Conservation (phyloP, 2,888 invertebrate genomes). For the Crossocerus cetratus region DNA sequence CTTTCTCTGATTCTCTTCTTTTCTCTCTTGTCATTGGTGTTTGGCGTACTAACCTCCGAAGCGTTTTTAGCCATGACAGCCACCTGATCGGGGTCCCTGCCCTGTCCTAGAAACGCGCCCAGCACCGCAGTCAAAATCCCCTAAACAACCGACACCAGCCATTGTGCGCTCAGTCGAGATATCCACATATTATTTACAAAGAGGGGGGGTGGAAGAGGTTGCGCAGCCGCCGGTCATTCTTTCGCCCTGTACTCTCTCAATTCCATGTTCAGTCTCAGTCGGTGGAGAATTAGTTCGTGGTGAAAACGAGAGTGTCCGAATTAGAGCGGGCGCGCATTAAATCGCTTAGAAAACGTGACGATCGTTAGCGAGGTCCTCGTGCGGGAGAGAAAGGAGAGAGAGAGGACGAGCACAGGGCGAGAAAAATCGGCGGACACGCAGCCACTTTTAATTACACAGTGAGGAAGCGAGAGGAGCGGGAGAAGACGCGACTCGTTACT, state of each 20-base stretch:
- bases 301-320: background rate
- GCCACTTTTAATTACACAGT: slow-evolving; percentile 28
- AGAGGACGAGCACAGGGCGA: background rate
- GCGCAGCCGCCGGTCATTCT: no score
- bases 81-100: slow-evolving; percentile 94
- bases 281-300: background rate
- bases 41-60: slow-evolving; percentile 89
- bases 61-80: slow-evolving; percentile 96
- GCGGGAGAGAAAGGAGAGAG: slow-evolving; percentile 18
- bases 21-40: slow-evolving; percentile 17
- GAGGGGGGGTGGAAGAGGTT: background rate
- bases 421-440: slow-evolving; percentile 28
- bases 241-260: no score
- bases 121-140: slow-evolving; percentile 95
- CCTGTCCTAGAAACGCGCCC: slow-evolving; percentile 90
- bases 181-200: slow-evolving; percentile 64
- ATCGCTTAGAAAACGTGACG: slow-evolving; percentile 60
- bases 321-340: slow-evolving; percentile 32
- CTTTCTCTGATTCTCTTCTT: background rate
- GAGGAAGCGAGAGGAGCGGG: background rate
- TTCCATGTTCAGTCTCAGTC: no score
- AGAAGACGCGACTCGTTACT: slow-evolving; percentile 33
- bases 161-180: slow-evolving; percentile 65
- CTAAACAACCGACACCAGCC: slow-evolving; percentile 82
- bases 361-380: slow-evolving; percentile 22